These are phyloP conservation scores for Papilio dardanus DNA, from an alignment of 1,140 invertebrate genomes.

Conservation along the genomic window DNA sequence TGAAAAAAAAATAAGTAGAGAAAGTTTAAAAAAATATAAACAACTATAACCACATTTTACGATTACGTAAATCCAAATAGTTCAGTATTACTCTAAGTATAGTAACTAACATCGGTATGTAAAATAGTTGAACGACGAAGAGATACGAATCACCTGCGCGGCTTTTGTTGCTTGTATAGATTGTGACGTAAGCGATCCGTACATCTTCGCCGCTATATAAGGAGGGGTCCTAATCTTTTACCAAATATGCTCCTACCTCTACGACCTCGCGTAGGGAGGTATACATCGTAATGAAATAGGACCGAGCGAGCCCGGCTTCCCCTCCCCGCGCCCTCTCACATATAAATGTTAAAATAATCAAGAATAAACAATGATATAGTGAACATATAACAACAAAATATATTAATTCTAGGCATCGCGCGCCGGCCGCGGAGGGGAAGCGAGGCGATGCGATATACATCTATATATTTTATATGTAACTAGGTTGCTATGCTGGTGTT, in stretches of 20 bases:
- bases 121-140: constrained; percentile 72
- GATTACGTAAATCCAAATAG: constrained; percentile 73
- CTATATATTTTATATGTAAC: constrained; percentile 73
- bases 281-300: constrained; percentile 59
- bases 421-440: constrained; percentile 47
- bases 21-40: constrained; percentile 52
- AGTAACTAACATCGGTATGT: constrained; percentile 79
- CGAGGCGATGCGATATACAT: constrained; percentile 56
- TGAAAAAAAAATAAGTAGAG: constrained; percentile 68
- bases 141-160: constrained; percentile 51
- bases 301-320: constrained; percentile 44
- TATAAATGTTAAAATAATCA: constrained; percentile 61
- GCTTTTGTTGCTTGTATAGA: constrained; percentile 8
- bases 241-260: constrained; percentile 56
- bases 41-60: constrained; percentile 58
- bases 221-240: constrained; percentile 51
- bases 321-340: constrained; percentile 51
- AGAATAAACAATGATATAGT: constrained; percentile 69
- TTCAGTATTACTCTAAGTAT: constrained; percentile 68
- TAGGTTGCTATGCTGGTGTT: constrained; percentile 80
- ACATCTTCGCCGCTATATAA: constrained; percentile 54
- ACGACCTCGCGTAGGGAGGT: constrained; percentile 49
- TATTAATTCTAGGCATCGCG: constrained; percentile 66
- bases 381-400: constrained; percentile 77
- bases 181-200: constrained; percentile 46